Base-by-base conservation (phyloP, 2,797 vertebrate genomes). In the Enteromius paludinosus region DNA sequence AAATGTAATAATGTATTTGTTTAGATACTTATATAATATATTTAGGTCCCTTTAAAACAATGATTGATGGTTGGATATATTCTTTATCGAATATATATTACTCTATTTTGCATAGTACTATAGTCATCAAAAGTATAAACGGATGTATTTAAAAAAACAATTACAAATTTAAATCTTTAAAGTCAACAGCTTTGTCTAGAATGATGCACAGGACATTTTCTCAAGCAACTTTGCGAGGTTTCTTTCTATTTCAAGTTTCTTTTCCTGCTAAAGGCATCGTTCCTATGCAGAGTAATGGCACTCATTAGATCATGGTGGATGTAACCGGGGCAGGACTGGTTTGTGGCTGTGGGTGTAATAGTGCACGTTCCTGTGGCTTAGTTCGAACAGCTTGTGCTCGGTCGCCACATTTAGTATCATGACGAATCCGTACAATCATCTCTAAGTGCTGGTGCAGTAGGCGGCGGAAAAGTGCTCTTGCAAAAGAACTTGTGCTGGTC, bases 371-470 rank as follows among this genome's bases (percentile, higher is more conserved):
- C 41, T 78, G 75, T 76, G 69, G 76, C 70, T 38, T 35, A 45
- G 78, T 30, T 80, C 70, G 73, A 61, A 45, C 89, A 73, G 90
- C 90, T 89, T 91, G 90, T 92, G 91, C 91, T 89, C 18, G 80
- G 81, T 90, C 78, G 87, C 91, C 92, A 88, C 89, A 92, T 93
- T 92, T 91, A 88, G 89, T 91, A 87, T 93, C 92, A 91, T 91
- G 88, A 90, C 91, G 90, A 93, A 90, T 93, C 90, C 23, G 89
- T 93, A 38, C 75, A 64, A 92, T 93, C 91, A 89, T 92, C 85
- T 59, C 89, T 90, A 91, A 92, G 87, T 93, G 91, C 88, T 93
- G 90, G 92, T 89, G 87, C 86, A 87, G 90, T 91, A 89, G 87
- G n/a, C 8, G 8, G 65, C 12, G 14, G 28, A 83, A 83, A 69